Base-by-base conservation (phyloP, 2,888 invertebrate species). In the Brachylomia viminalis region DNA sequence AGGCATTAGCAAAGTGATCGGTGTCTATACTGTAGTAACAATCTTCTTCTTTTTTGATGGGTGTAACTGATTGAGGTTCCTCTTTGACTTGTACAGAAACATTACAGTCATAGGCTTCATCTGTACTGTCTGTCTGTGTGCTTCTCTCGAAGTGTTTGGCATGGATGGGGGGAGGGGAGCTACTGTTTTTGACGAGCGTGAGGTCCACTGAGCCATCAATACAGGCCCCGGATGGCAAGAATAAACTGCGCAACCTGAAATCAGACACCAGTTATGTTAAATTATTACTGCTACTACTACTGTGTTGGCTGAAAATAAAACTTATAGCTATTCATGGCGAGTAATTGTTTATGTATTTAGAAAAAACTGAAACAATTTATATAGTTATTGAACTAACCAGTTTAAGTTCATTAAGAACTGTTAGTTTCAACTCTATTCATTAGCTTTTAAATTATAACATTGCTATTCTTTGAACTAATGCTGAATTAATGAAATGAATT, bases 71-170 rank as follows among this genome's bases (percentile, higher is more conserved):
- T 56, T 77, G 80, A 0, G 93, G 93, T 85, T 96, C 95, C 45
- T 91, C 85, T 86, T 95, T 94, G 7, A 95, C 87, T 77, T 90
- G 85, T 0, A 91, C 73, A 15, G 72, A 47, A 38, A 42, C 54
- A 66, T 61, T 52, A 33, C 67, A 65, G 13, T 77, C 61, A 33
- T 62, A 67, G 23, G 54, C 47, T 66, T 58, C 62, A 42, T 69
- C 68, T 17, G 59, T 56, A n/a, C 20, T 66, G 1, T 94, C 93
- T 0, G 95, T 95, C 84, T 95, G 95, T 3, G 95, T 95, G 71
- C 91, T 86, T 66, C 91, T 93, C 20, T 94, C 92, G 66, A 78
- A 89, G 17, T 45, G 77, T 23, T 30, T 17, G 13, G 38, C 23
- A 13, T 56, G 27, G 27, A 33, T 11, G 5, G 86, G 75, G 30